Conservation (phyloP, 2,888 invertebrate species). For the Idaea aversata region DNA sequence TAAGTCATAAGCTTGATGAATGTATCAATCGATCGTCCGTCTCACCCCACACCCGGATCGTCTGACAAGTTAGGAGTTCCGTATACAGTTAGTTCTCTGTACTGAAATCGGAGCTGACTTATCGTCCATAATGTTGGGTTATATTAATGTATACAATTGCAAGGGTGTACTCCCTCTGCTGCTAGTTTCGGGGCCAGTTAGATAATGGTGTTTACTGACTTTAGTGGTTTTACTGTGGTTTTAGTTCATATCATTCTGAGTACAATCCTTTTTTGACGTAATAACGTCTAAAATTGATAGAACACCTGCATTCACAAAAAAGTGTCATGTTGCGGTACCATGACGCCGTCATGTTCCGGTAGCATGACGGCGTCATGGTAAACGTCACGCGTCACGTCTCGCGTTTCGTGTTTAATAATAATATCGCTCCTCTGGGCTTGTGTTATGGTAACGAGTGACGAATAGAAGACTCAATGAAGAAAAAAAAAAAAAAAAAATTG, state of each 20-base stretch:
- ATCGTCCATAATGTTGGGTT: background rate
- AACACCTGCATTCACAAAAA: too few relatives aligned
- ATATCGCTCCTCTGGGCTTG: too few relatives aligned
- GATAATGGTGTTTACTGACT: background rate
- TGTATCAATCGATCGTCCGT: constrained; percentile 40
- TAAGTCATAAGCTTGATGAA: constrained; percentile 41
- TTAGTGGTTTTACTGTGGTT: background rate
- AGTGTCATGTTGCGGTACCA: too few relatives aligned
- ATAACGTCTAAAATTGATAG: too few relatives aligned
- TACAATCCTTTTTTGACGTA: background rate
- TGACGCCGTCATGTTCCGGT: too few relatives aligned
- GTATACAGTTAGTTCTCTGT: constrained; percentile 13
- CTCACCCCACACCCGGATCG: constrained; percentile 31
- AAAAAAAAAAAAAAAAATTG: too few relatives aligned
- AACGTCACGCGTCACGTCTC: too few relatives aligned
- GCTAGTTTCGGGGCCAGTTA: background rate
- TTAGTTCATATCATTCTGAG: background rate
- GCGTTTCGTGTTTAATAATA: too few relatives aligned
- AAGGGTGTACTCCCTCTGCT: background rate
- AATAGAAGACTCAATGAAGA: too few relatives aligned
- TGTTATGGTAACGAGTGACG: too few relatives aligned
- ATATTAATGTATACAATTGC: background rate
- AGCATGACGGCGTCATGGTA: too few relatives aligned
- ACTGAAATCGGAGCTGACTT: background rate
- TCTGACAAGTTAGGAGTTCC: constrained; percentile 36